These are phyloP conservation scores for Camptogramma bilineatum DNA, from an alignment of 2,888 invertebrate species.

Conservation along the genomic window DNA sequence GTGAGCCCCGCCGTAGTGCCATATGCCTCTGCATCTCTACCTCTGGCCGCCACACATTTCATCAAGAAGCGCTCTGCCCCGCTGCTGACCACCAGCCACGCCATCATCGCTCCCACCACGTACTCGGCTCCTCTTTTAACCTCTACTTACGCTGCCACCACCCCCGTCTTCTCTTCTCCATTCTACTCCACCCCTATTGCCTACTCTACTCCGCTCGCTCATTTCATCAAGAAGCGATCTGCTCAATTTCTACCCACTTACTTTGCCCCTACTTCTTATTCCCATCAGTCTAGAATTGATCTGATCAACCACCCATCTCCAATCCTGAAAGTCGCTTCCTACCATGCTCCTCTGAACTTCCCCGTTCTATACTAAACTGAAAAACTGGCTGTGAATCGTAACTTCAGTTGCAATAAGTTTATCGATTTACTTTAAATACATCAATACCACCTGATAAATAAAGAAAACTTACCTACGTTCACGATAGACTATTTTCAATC, in stretches of 20 bases:
- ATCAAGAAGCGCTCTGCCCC: constrained; percentile 53
- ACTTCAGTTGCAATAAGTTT: constrained; percentile 4
- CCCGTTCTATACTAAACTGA: constrained; percentile 16
- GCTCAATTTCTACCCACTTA: constrained; percentile 52
- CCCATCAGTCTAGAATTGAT: constrained; percentile 61
- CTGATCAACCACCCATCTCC: constrained; percentile 49
- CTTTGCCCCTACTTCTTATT: constrained; percentile 58
- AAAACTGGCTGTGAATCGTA: constrained; percentile 6
- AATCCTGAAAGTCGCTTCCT: constrained; percentile 53
- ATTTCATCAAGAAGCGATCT: constrained; percentile 69
- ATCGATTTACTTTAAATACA: background rate
- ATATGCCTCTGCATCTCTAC: constrained; percentile 26
- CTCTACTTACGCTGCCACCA: constrained; percentile 55
- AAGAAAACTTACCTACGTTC: constrained; percentile 9
- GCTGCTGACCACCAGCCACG: constrained; percentile 29
- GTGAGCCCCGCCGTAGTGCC: constrained; percentile 28
- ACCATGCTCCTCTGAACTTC: constrained; percentile 48
- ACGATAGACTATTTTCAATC: background rate
- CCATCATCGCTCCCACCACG: constrained; percentile 46
- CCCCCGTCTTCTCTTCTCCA: constrained; percentile 49
- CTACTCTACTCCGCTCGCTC: constrained; percentile 57
- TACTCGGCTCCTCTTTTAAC: constrained; percentile 57
- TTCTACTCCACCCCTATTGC: constrained; percentile 56
- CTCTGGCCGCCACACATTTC: constrained; percentile 48
- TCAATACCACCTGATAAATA: constrained; percentile 5